Conservation (phyloP, 2,797 vertebrate genomes). For the Acrocephalus scirpaceus region DNA sequence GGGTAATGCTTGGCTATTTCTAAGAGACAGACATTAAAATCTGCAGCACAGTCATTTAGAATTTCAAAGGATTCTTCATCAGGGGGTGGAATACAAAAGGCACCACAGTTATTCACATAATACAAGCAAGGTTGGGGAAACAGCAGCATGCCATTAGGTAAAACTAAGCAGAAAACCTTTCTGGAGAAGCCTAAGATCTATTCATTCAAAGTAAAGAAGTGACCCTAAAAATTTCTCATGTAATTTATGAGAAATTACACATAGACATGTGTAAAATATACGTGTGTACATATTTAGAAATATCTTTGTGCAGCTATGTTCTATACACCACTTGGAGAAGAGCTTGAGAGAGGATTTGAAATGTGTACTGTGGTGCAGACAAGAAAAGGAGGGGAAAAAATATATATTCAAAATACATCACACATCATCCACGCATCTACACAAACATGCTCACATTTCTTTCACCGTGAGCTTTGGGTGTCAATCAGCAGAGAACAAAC, state of each 20-base stretch:
- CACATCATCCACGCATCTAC: conserved; percentile 57
- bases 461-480: conserved; percentile 51
- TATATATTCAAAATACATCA: conserved; percentile 67
- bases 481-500: conserved; percentile 75
- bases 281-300: not conserved
- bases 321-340: conserved; percentile 57
- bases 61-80: conserved; percentile 80
- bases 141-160: conserved; percentile 65
- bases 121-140: conserved; percentile 60
- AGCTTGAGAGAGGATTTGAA: conserved; percentile 61
- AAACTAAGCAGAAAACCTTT: conserved; percentile 57
- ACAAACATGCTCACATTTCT: conserved; percentile 41
- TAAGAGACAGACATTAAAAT: conserved; percentile 75
- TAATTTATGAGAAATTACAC: not conserved
- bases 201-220: conserved; percentile 62
- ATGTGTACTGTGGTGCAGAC: conserved; percentile 59
- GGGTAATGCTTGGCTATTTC: conserved; percentile 66
- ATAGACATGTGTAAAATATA: not conserved
- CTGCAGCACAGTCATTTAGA: conserved; percentile 75
- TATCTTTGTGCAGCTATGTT: not conserved
- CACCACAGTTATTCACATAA: conserved; percentile 67
- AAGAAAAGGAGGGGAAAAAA: conserved; percentile 42
- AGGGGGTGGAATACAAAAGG: conserved; percentile 76
- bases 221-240: conserved; percentile 50
- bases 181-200: conserved; percentile 59